A percentile compares a stretch with the other conserved stretches of the same genome.
Evolutionary conservation across 2,888 invertebrate genomes (phyloP).

Genomic region (Tenthredo scrophulariae): DNA sequence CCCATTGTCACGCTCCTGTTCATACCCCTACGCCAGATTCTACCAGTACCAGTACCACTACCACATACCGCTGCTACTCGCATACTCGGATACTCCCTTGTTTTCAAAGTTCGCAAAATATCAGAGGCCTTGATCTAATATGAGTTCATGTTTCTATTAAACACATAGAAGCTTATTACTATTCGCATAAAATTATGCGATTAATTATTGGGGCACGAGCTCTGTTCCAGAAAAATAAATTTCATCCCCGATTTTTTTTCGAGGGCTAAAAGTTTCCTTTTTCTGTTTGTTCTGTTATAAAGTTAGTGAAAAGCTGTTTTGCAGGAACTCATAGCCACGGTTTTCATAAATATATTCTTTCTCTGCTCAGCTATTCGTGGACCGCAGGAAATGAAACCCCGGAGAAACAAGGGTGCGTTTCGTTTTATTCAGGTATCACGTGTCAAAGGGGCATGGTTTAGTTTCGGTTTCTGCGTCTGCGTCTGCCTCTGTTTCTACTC

Average conservation of each 20-base stretch:
- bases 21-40: not conserved
- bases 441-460: slow-evolving; percentile 11
- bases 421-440: slow-evolving; percentile 36
- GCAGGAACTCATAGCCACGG: not conserved
- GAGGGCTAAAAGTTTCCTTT: no score
- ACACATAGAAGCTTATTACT: not conserved
- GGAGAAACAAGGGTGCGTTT: slow-evolving; percentile 14
- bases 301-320: not conserved
- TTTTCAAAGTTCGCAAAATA: slow-evolving; percentile 9
- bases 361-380: slow-evolving; percentile 12
- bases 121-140: not conserved
- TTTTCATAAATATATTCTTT: not conserved
- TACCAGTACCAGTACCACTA: not conserved
- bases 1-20: slow-evolving; percentile 50
- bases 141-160: not conserved
- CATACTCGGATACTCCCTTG: not conserved
- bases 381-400: slow-evolving; percentile 42
- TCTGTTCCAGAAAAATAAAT: no score
- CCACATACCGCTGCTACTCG: not conserved
- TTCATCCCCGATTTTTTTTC: no score
- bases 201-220: not conserved
- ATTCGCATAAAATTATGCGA: not conserved
- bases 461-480: not conserved
- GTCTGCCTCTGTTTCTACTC: not conserved
- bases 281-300: not conserved